These are phyloP conservation scores for Galbula dea DNA, from an alignment of 2,113 vertebrate species.

Conservation along the genomic window DNA sequence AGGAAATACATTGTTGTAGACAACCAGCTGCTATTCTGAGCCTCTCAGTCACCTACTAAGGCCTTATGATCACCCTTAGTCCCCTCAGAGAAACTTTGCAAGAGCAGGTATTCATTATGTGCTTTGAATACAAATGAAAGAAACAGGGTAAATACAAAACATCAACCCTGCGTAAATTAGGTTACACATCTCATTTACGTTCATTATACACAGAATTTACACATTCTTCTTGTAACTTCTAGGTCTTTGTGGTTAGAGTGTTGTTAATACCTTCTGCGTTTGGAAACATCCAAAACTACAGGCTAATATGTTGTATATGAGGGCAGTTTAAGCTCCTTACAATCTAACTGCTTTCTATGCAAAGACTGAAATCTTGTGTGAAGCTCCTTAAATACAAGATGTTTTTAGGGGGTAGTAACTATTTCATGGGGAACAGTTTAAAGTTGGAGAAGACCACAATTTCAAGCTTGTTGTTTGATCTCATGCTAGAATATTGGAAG, in stretches of 20 bases:
- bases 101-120: neutral
- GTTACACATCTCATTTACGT: neutral
- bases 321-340: neutral
- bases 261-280: neutral
- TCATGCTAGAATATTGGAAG: neutral
- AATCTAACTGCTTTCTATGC: neutral
- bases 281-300: neutral
- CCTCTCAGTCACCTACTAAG: neutral
- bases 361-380: neutral
- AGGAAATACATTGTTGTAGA: neutral
- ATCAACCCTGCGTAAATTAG: neutral
- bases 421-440: neutral
- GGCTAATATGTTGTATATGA: neutral
- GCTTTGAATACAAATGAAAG: neutral
- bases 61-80: neutral
- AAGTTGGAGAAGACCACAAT: neutral
- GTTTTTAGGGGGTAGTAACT: neutral
- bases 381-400: neutral
- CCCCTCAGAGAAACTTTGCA: neutral
- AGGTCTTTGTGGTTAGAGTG: neutral
- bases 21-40: neutral
- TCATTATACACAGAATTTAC: neutral
- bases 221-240: neutral
- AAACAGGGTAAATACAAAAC: neutral
- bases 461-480: neutral